Conservation (phyloP, 2,888 invertebrate species). For the Cylloceria caligata region DNA sequence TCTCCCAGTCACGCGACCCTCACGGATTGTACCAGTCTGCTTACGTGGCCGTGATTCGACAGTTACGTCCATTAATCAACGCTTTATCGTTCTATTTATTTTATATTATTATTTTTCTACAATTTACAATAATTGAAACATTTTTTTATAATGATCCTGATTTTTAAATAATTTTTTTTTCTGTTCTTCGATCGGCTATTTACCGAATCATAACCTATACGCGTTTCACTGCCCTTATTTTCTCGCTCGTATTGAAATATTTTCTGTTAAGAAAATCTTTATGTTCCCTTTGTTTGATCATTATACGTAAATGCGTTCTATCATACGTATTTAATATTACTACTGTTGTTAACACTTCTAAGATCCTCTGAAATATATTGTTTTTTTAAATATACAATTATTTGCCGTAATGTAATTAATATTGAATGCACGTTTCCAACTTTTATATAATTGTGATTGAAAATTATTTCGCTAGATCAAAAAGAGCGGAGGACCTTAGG, state of each 20-base stretch:
- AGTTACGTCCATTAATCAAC: conserved; percentile 35
- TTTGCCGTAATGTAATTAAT: too few relatives aligned
- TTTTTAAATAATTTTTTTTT: neutral
- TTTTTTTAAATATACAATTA: too few relatives aligned
- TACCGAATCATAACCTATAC: conserved; percentile 28
- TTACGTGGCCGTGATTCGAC: conserved; percentile 66
- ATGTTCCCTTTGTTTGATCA: neutral
- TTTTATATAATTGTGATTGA: neutral
- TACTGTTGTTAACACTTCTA: neutral
- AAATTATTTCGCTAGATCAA: neutral
- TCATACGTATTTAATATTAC: neutral
- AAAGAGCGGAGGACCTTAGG: neutral
- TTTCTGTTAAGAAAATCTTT: neutral
- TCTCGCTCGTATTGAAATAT: neutral
- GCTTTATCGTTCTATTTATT: neutral
- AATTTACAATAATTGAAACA: neutral
- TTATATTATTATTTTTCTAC: neutral
- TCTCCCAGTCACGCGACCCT: conserved; percentile 17
- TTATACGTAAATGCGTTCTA: too few relatives aligned
- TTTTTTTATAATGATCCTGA: neutral
- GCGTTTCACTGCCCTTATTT: neutral
- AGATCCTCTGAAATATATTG: too few relatives aligned
- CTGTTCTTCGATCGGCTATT: neutral
- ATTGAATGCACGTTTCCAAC: neutral
- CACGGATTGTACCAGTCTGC: conserved; percentile 36